These are phyloP conservation scores for Harpagifer antarcticus DNA, from an alignment of 2,797 vertebrate species.

Conservation along the genomic window DNA sequence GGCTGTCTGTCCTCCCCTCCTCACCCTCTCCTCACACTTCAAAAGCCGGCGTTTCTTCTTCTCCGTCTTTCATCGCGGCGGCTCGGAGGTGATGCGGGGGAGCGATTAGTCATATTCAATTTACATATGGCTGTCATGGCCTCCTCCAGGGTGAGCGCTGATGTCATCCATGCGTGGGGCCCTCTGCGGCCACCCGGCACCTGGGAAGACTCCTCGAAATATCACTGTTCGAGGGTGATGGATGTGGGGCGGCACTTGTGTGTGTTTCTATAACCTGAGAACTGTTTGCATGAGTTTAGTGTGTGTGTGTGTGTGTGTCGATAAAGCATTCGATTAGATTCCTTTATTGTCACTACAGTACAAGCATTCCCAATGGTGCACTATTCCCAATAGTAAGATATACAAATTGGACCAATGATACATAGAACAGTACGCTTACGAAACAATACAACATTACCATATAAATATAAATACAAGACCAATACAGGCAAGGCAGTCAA, in stretches of 20 bases:
- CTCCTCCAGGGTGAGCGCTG: slow-evolving; percentile 67
- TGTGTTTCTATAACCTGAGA: slow-evolving; percentile 36
- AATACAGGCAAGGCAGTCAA: too few species aligned
- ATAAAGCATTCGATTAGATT: background rate
- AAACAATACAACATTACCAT: too few species aligned
- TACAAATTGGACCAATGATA: too few species aligned
- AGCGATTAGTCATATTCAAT: slow-evolving; percentile 87
- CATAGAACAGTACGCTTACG: too few species aligned
- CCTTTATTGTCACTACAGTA: too few species aligned
- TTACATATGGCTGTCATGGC: slow-evolving; percentile 85
- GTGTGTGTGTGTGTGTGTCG: background rate
- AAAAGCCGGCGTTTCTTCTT: slow-evolving; percentile 45
- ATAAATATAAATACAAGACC: too few species aligned
- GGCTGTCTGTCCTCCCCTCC: slow-evolving; percentile 36
- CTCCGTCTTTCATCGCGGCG: slow-evolving; percentile 75
- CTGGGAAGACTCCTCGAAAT: slow-evolving; percentile 67
- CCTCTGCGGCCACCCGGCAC: slow-evolving; percentile 67
- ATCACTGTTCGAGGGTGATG: slow-evolving; percentile 58
- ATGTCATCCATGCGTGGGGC: slow-evolving; percentile 78
- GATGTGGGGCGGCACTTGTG: slow-evolving; percentile 62
- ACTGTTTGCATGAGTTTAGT: too few species aligned
- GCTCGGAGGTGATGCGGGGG: slow-evolving; percentile 76
- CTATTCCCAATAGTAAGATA: too few species aligned
- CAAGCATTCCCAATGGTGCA: too few species aligned
- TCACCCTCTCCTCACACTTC: slow-evolving; percentile 62